Percentiles rank a stretch among this genome's conserved stretches.
phyloP scores from a whole-genome alignment of 2,797 vertebrate genomes.

The Tauraco hartlaubi region DNA sequence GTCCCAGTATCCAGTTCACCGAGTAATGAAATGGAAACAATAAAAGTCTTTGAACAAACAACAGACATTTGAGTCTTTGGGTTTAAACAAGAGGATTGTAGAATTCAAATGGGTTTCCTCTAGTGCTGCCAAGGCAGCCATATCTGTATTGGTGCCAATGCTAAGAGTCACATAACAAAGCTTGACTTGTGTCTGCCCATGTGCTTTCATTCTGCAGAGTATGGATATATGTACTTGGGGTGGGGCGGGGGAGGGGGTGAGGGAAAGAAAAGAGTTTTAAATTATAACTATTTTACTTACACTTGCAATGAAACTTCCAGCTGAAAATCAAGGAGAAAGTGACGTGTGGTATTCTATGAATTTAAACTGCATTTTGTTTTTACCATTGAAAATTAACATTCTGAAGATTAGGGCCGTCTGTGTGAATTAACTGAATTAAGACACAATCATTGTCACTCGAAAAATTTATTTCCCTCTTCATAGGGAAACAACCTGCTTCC shows the following conservation, averaged over 20 bases:
- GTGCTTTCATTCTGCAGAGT: background rate
- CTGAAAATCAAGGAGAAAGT: background rate
- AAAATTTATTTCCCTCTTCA: background rate
- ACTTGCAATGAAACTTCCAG: background rate
- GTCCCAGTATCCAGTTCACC: constrained; percentile 63
- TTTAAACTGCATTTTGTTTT: background rate
- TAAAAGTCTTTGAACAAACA: constrained; percentile 66
- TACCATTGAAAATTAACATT: background rate
- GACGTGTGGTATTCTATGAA: background rate
- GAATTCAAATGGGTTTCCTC: constrained; percentile 57
- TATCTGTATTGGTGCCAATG: background rate
- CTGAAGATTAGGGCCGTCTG: background rate
- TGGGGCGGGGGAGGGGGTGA: background rate
- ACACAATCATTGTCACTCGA: background rate
- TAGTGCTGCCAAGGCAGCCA: constrained; percentile 58
- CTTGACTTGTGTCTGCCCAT: background rate
- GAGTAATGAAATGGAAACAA: constrained; percentile 68
- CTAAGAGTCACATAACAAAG: constrained; percentile 39
- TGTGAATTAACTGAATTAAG: background rate
- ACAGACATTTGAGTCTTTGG: constrained; percentile 54
- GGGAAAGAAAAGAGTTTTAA: background rate
- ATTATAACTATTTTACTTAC: background rate
- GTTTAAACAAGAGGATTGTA: constrained; percentile 59
- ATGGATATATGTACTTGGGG: background rate
- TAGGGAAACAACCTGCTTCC: background rate